Percentiles rank a stretch among this genome's conserved stretches.
Evolutionary conservation across 2,797 vertebrate species (phyloP).

Genomic region (Nyctibius grandis): DNA sequence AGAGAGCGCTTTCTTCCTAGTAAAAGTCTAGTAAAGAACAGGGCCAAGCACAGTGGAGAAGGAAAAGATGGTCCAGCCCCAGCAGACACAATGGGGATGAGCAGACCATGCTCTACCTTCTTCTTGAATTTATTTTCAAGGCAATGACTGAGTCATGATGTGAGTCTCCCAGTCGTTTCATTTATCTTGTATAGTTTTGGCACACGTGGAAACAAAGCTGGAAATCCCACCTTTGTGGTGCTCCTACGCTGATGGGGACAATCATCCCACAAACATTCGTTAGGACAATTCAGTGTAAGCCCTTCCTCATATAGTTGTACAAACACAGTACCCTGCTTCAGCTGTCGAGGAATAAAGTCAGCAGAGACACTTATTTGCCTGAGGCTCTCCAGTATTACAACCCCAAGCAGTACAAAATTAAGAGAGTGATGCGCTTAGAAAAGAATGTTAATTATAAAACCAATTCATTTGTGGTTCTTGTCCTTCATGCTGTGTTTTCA

Average conservation of each 20-base stretch:
- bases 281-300: background rate
- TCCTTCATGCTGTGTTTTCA: background rate
- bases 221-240: background rate
- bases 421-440: background rate
- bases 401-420: background rate
- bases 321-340: background rate
- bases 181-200: background rate
- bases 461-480: background rate
- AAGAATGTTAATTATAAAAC: background rate
- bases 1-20: background rate
- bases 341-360: background rate
- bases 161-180: background rate
- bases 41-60: background rate
- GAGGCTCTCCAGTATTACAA: background rate
- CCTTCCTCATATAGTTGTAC: background rate
- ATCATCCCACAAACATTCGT: background rate
- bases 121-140: background rate
- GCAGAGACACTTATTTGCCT: background rate
- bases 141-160: background rate
- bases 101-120: background rate
- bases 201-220: background rate
- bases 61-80: background rate
- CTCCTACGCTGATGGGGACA: background rate
- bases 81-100: background rate
- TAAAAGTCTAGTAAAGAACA: background rate